Percentiles rank a stretch among this genome's conserved stretches.
Evolutionary conservation across 2,113 vertebrate genomes (phyloP).

Genomic region (Henicopernis longicauda): DNA sequence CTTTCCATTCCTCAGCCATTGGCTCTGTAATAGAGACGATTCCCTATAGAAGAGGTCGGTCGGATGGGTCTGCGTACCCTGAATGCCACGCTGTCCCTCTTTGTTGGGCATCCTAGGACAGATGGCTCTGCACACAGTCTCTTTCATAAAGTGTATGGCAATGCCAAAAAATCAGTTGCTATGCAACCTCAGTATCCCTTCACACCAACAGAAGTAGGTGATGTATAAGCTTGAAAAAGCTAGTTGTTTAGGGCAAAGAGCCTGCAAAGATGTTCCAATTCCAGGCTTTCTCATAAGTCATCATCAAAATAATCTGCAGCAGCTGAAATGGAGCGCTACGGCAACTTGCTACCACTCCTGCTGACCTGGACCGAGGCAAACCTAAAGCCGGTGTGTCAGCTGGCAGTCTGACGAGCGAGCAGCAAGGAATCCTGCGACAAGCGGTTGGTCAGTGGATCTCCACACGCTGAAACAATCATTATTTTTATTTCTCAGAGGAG

Average conservation of each 20-base stretch:
- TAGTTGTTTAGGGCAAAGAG: not conserved
- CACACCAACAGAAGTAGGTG: not conserved
- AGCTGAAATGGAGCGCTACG: not conserved
- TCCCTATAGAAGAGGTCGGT: not conserved
- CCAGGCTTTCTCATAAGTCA: not conserved
- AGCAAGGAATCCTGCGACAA: not conserved
- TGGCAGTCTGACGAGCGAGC: not conserved
- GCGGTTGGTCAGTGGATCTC: accelerated
- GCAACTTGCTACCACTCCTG: not conserved
- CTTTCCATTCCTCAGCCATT: not conserved
- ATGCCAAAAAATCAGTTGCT: not conserved
- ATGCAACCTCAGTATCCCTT: not conserved
- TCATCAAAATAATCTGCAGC: accelerated
- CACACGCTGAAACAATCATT: accelerated
- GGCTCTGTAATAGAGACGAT: not conserved
- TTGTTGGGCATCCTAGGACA: not conserved
- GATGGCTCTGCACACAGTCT: not conserved
- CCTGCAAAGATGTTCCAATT: not conserved
- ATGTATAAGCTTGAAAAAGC: not conserved
- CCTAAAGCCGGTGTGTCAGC: accelerated
- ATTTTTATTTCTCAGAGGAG: not conserved
- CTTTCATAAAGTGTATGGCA: not conserved
- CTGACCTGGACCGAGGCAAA: not conserved
- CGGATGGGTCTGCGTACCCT: not conserved
- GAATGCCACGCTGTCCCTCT: not conserved